Conservation (phyloP, 53 echinoderm and acorn worm genomes). For the Stichopus horrens region DNA sequence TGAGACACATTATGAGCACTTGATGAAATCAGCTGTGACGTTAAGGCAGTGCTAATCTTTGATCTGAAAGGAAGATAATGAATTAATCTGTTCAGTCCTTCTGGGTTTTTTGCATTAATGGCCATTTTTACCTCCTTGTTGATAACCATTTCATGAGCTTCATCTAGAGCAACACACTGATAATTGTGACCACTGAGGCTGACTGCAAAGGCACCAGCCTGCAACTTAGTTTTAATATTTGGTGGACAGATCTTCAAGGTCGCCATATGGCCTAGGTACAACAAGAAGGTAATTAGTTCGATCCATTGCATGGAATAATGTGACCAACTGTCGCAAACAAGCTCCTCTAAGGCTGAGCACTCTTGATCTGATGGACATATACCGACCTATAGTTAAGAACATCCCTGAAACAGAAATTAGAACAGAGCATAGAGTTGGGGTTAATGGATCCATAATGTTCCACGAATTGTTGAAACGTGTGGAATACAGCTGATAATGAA, state of each 20-base stretch:
- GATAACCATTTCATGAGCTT: conserved; percentile 58
- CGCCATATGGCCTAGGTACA: conserved; percentile 47
- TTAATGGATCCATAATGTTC: not conserved
- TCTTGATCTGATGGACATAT: conserved; percentile 51
- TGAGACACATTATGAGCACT: too few relatives aligned
- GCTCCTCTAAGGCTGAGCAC: conserved; percentile 53
- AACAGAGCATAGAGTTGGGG: conserved; percentile 32
- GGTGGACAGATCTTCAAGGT: conserved; percentile 25
- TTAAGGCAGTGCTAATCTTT: not conserved
- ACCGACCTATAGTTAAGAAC: conserved; percentile 14
- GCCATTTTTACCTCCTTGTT: conserved; percentile 45
- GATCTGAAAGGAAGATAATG: conserved; percentile 21
- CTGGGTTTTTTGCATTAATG: conserved; percentile 7
- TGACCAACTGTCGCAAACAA: conserved; percentile 44
- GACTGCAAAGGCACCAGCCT: conserved; percentile 50
- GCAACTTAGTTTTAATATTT: conserved; percentile 14
- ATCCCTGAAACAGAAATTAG: conserved; percentile 4
- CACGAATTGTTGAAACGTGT: not conserved
- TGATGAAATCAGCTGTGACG: not conserved
- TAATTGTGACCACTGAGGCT: conserved; percentile 40
- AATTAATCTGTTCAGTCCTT: not conserved
- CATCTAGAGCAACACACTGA: conserved; percentile 58
- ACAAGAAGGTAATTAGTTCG: conserved; percentile 47
- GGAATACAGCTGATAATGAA: not conserved
- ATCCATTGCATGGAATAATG: conserved; percentile 60